These are phyloP conservation scores for Axis porcinus DNA, from an alignment of 2,113 vertebrate genomes.

Conservation along the genomic window DNA sequence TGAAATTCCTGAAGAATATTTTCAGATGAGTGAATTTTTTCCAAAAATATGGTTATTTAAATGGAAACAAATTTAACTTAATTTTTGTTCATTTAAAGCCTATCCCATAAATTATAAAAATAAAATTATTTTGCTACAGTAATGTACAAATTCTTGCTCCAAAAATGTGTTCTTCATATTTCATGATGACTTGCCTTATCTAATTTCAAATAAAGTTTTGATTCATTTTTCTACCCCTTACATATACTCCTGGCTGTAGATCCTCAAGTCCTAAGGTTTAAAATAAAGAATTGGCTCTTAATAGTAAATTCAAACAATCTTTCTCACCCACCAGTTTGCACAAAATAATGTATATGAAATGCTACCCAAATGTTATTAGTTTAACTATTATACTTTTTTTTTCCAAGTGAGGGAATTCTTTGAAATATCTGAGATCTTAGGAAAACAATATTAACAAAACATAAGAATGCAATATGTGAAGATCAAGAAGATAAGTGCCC, in stretches of 20 bases:
- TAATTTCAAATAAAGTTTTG: neutral
- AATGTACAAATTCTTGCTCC: neutral
- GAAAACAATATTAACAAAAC: constrained; percentile 22
- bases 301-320: neutral
- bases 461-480: neutral
- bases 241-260: neutral
- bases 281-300: neutral
- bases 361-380: neutral
- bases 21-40: neutral
- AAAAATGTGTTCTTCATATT: neutral
- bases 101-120: neutral
- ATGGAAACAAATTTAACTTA: neutral
- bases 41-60: neutral
- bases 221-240: neutral
- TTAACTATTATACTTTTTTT: neutral
- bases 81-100: neutral
- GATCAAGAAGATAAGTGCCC: neutral
- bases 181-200: neutral
- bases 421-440: constrained; percentile 26
- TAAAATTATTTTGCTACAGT: neutral
- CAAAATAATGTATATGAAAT: neutral
- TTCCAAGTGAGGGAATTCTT: neutral
- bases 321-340: neutral
- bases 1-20: neutral
- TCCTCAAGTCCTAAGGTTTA: neutral